Base-by-base conservation (phyloP, 2,113 vertebrate genomes). In the Elaphurus davidianus region DNA sequence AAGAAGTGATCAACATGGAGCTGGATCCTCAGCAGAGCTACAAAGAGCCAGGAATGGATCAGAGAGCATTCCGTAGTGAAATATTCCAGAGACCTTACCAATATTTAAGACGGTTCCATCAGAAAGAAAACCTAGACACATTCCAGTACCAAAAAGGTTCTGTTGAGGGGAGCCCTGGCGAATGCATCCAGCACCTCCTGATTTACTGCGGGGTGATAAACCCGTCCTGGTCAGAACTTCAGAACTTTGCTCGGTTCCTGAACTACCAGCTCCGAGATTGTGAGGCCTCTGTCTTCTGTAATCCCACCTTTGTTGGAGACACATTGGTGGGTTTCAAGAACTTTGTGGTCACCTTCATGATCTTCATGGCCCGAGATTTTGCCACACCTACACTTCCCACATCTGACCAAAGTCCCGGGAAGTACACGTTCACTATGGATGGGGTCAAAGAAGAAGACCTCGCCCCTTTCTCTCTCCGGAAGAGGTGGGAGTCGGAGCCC, bases 341-440 rank as follows among this genome's bases (percentile, higher is more conserved):
- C 91, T 99, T 99, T 97, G 99, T 99, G 8, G 99, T 99, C 7
- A 97, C 99, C 87, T 99, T 99, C 98, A 99, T 99, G 99, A 99
- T 99, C 98, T 96, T 99, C 40, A 99, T 99, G 99, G 99, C 99
- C 0, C 99, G 99, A 74, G 99, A 99, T 96, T 99, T 99, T 90
- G 99, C 99, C 23, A 99, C 99, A 0, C 99, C 99, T 0, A 99
- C 99, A 4, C 99, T 99, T 3, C 99, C 98, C 76, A 99, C 99
- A 96, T 99, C 99, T 3, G 99, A 99, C 96, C 99, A 99, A 78
- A 99, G 99, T 92, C 99, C 99, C 0, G 99, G 99, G 28, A 99
- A 97, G n/a, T 67, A 76, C 30, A 33, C 74, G 5, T 94, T 98
- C 12, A 86, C 98, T 95, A 62, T 99, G 95, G 97, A 98, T 10